These are phyloP conservation scores for Digitonthophagus gazella DNA, from an alignment of 2,888 invertebrate species.

Conservation along the genomic window DNA sequence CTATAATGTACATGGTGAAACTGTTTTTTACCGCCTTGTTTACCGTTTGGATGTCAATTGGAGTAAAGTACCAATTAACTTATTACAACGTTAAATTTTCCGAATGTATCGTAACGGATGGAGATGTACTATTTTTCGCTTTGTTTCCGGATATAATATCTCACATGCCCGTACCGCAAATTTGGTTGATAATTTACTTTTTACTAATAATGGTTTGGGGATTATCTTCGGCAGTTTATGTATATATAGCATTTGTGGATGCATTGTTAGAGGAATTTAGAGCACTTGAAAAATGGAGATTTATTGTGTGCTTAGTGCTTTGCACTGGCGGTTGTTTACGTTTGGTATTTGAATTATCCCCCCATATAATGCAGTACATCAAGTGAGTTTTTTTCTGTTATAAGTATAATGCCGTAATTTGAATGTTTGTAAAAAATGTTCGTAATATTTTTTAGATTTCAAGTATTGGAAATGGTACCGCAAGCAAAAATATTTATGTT, in stretches of 20 bases:
- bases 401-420: no score
- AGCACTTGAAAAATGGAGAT: slow-evolving; percentile 18
- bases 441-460: not conserved
- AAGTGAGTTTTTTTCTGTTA: slow-evolving; percentile 14
- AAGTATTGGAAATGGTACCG: not conserved
- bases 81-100: slow-evolving; percentile 18
- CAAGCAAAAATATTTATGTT: slow-evolving; percentile 17
- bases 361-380: not conserved
- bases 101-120: slow-evolving; percentile 8
- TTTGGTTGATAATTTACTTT: slow-evolving; percentile 25
- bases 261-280: slow-evolving; percentile 22
- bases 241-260: slow-evolving; percentile 20
- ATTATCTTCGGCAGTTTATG: slow-evolving; percentile 14
- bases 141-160: slow-evolving; percentile 23
- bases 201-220: slow-evolving; percentile 23
- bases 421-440: no score
- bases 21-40: slow-evolving; percentile 19
- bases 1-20: slow-evolving; percentile 20
- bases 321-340: slow-evolving; percentile 3
- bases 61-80: not conserved
- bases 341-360: not conserved
- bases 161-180: slow-evolving; percentile 15
- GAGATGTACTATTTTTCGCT: slow-evolving; percentile 20
- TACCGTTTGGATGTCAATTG: slow-evolving; percentile 22
- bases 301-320: slow-evolving; percentile 4